Percentiles rank a stretch among this genome's conserved stretches.
Evolutionary conservation across 1,140 invertebrate species (phyloP).

Genomic region (Elysia chlorotica): DNA sequence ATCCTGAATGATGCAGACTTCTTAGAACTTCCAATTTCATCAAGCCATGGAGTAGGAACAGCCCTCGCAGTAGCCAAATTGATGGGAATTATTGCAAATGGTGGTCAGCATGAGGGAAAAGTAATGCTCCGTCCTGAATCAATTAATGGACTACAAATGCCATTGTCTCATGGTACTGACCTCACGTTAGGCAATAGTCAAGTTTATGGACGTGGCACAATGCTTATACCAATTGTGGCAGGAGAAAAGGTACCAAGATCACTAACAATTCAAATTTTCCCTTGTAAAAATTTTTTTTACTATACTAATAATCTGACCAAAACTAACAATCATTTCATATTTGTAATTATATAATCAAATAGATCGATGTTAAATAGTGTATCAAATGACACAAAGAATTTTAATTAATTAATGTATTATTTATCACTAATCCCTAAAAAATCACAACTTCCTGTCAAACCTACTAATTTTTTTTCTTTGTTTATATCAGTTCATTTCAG

Average conservation of each 20-base stretch:
- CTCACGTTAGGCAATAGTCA: conserved; percentile 29
- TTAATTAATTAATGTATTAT: conserved; percentile 11
- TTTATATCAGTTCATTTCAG: no score
- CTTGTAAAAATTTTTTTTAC: no score
- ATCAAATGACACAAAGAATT: background rate
- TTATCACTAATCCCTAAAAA: no score
- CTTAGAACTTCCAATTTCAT: conserved; percentile 32
- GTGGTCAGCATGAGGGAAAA: conserved; percentile 31
- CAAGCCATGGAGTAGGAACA: conserved; percentile 41
- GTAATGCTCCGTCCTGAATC: conserved; percentile 31
- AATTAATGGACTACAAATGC: conserved; percentile 32
- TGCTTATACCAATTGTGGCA: conserved; percentile 37
- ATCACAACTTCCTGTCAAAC: no score
- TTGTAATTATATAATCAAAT: no score
- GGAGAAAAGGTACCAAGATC: conserved; percentile 31
- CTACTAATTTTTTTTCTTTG: no score
- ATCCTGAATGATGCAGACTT: conserved; percentile 43
- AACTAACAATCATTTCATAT: no score
- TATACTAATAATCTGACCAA: background rate
- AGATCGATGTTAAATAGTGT: background rate
- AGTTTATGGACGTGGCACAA: conserved; percentile 38
- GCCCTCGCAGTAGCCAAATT: conserved; percentile 43
- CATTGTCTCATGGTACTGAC: conserved; percentile 31
- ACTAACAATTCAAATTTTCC: no score
- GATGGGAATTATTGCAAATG: conserved; percentile 44